phyloP scores from a whole-genome alignment of 2,797 vertebrate species.

The Tokudaia muenninki region DNA sequence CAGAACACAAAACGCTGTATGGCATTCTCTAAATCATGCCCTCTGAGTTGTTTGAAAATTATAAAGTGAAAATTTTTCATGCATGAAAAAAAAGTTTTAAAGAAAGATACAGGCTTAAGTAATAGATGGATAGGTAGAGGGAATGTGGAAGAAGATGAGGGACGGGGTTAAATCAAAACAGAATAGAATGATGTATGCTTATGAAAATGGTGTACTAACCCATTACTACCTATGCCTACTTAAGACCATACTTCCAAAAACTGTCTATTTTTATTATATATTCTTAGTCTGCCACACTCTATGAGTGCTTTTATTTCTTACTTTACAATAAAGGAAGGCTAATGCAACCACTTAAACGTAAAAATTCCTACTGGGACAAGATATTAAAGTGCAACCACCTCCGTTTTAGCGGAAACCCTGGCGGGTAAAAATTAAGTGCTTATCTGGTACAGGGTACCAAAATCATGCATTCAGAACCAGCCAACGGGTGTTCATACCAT shows the following conservation, averaged over 20 bases:
- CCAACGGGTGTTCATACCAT: background rate
- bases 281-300: background rate
- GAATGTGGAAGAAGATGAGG: too few species aligned
- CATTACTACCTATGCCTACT: background rate
- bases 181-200: background rate
- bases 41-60: background rate
- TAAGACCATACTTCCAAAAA: background rate
- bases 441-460: background rate
- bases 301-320: background rate
- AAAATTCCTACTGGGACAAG: background rate
- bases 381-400: background rate
- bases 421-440: background rate
- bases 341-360: background rate
- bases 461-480: background rate
- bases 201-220: background rate
- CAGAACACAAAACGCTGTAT: background rate
- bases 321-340: background rate
- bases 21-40: background rate
- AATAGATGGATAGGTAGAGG: background rate
- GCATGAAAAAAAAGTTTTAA: background rate
- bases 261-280: background rate
- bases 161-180: background rate
- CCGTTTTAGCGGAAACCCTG: conserved; percentile 17
- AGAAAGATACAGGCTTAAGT: background rate
- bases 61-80: background rate